Conservation (phyloP, 2,113 vertebrate genomes). For the Gasterosteus aculeatus region DNA sequence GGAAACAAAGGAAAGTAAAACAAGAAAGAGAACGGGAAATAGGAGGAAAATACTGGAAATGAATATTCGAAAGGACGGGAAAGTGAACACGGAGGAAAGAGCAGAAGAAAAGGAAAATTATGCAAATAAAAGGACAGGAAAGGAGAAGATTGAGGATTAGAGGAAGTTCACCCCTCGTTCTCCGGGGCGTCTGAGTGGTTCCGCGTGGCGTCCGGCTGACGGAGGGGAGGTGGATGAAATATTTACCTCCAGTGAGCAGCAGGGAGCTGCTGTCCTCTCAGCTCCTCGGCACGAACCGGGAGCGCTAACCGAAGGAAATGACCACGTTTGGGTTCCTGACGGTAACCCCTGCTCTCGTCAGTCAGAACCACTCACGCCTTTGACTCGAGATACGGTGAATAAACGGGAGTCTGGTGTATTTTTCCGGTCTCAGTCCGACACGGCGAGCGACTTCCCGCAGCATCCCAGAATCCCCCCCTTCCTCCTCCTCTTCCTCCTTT, state of each 20-base stretch:
- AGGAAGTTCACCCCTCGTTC: no score
- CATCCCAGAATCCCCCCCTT: constrained; percentile 56
- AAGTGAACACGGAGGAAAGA: neutral
- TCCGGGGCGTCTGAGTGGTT: constrained; percentile 29
- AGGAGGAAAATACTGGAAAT: neutral
- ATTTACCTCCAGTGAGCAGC: constrained; percentile 41
- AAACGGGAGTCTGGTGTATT: neutral
- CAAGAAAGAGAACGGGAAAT: no score
- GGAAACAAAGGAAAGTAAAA: neutral
- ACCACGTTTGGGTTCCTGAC: neutral
- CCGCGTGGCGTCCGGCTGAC: constrained; percentile 15
- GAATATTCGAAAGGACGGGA: neutral
- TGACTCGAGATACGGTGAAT: neutral
- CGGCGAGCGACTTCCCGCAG: constrained; percentile 34
- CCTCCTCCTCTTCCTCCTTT: constrained; percentile 25
- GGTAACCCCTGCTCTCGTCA: neutral
- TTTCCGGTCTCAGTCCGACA: constrained; percentile 42
- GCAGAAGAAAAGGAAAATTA: no score
- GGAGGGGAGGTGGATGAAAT: constrained; percentile 61
- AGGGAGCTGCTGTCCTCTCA: constrained; percentile 29
- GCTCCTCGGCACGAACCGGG: constrained; percentile 29
- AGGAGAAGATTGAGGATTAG: no score
- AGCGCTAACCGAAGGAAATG: neutral
- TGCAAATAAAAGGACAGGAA: no score
- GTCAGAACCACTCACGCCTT: neutral